Conservation (phyloP, 2,113 vertebrate species). For the Gasterosteus aculeatus region DNA sequence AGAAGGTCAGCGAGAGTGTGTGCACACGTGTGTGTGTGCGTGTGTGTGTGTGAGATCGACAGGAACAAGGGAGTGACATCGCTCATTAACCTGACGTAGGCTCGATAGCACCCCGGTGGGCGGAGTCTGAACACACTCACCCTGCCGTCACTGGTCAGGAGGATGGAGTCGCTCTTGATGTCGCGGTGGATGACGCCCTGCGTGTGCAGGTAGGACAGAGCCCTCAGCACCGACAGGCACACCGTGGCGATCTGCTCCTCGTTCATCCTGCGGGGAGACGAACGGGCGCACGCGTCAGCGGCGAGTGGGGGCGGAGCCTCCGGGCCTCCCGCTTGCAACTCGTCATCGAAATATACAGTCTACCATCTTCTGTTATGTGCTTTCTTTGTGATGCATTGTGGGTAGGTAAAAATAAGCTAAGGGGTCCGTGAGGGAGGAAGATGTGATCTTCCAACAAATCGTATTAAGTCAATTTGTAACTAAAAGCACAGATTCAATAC, state of each 20-base stretch:
- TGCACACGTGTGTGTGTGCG: constrained; percentile 16
- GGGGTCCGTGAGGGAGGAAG: not conserved
- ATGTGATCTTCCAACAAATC: not conserved
- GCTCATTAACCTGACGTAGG: constrained; percentile 3
- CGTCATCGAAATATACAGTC: no score
- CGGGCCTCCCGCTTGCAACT: no score
- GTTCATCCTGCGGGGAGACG: constrained; percentile 89
- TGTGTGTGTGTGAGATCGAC: constrained; percentile 22
- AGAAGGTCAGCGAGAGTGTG: constrained; percentile 55
- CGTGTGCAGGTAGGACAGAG: constrained; percentile 95
- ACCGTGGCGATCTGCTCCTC: constrained; percentile 99
- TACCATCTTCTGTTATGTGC: not conserved
- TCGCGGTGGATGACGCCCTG: constrained; percentile 99
- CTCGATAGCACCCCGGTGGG: not conserved
- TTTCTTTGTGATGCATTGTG: not conserved
- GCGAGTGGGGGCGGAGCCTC: no score
- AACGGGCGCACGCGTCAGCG: not conserved
- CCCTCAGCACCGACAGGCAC: constrained; percentile 93
- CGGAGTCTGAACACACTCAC: constrained; percentile 77
- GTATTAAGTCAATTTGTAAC: not conserved
- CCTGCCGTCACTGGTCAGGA: constrained; percentile 95
- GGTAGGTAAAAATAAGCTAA: not conserved
- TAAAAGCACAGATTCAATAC: not conserved
- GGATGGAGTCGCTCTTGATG: constrained; percentile 99
- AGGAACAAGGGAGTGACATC: not conserved